Percentiles rank a stretch among this genome's conserved stretches.
Conservation (phyloP, 2,888 invertebrate genomes). For the Petrolisthes cinctipes region DNA sequence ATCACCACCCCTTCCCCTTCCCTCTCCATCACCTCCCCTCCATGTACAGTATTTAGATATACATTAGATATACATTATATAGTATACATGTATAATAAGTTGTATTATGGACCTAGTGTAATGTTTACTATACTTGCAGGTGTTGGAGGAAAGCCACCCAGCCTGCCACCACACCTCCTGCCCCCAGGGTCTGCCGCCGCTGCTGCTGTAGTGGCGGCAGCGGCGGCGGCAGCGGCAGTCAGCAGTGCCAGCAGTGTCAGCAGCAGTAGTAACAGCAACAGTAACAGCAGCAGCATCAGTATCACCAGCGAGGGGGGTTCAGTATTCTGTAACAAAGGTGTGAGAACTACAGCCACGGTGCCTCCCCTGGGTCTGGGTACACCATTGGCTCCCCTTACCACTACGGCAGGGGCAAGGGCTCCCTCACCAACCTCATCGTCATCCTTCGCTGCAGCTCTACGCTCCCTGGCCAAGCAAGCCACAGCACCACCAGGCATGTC, state of each 20-base stretch:
- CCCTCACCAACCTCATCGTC: slow-evolving; percentile 69
- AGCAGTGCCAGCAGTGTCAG: slow-evolving; percentile 39
- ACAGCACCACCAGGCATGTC: slow-evolving; percentile 69
- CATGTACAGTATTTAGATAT: background rate
- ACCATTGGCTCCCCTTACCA: slow-evolving; percentile 66
- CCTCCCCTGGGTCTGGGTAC: slow-evolving; percentile 70
- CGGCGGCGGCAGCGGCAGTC: slow-evolving; percentile 36
- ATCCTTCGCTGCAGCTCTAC: slow-evolving; percentile 87
- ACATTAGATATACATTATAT: no score
- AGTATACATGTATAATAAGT: background rate
- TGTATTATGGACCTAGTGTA: background rate
- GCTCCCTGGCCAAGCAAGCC: slow-evolving; percentile 92
- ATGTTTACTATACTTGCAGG: slow-evolving; percentile 29
- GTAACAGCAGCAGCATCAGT: slow-evolving; percentile 49
- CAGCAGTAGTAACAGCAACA: slow-evolving; percentile 40
- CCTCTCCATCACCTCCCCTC: background rate
- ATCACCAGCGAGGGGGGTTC: slow-evolving; percentile 42
- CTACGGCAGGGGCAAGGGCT: slow-evolving; percentile 66
- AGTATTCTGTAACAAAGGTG: slow-evolving; percentile 44
- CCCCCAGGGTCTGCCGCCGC: slow-evolving; percentile 40
- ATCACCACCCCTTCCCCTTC: background rate
- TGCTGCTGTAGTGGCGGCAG: slow-evolving; percentile 34
- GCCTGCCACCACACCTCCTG: slow-evolving; percentile 47
- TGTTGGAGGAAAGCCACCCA: slow-evolving; percentile 54
- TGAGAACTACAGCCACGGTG: slow-evolving; percentile 69